Percentiles rank a stretch among this genome's conserved stretches.
Conservation (phyloP, 1,140 invertebrate species). For the Macrostomum lignano region DNA sequence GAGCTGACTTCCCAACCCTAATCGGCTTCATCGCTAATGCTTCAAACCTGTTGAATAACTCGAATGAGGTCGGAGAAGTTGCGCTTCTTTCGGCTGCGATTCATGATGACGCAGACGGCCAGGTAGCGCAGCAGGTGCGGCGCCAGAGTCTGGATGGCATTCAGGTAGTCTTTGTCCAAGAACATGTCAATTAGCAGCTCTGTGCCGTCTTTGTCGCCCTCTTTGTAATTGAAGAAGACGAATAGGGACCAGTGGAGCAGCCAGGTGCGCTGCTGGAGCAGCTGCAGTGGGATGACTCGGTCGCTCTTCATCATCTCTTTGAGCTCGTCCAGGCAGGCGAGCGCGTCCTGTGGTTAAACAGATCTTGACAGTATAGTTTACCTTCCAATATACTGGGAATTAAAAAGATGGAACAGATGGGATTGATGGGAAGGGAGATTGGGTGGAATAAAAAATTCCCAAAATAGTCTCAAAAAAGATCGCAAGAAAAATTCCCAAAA, state of each 20-base stretch:
- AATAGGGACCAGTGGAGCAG: conserved; percentile 95
- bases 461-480: too few relatives aligned
- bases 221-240: conserved; percentile 90
- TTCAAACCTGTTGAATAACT: conserved; percentile 93
- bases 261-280: conserved; percentile 89
- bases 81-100: conserved; percentile 37
- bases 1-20: too few relatives aligned
- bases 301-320: conserved; percentile 5
- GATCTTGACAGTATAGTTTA: conserved; percentile 3
- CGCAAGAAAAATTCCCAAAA: too few relatives aligned
- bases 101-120: conserved; percentile 81
- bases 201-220: too few relatives aligned
- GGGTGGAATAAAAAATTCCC: too few relatives aligned
- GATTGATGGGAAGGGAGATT: too few relatives aligned
- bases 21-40: too few relatives aligned
- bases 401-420: neutral
- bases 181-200: conserved; percentile 94
- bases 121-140: conserved; percentile 88
- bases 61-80: conserved; percentile 88
- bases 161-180: conserved; percentile 74
- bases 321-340: neutral
- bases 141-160: conserved; percentile 94
- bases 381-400: conserved; percentile 4
- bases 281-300: conserved; percentile 38
- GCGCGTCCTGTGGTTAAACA: neutral